Base-by-base conservation (phyloP, 2,113 vertebrate genomes). In the Addax nasomaculatus region DNA sequence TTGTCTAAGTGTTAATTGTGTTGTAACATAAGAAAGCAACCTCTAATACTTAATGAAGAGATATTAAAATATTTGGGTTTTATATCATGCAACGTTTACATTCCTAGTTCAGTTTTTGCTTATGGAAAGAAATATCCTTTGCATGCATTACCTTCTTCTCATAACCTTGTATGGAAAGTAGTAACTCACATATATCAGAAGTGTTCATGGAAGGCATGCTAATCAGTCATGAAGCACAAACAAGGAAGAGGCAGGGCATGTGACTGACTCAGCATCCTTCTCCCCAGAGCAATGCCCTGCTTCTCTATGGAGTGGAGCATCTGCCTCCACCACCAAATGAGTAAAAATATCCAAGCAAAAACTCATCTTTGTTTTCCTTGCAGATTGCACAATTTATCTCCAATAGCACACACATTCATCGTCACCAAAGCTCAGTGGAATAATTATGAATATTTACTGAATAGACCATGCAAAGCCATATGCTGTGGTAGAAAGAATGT, bases 351-450 rank as follows among this genome's bases (percentile, higher is more conserved):
- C 91, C 85, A 94, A 43, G 73, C 84, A 95, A 88, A 91, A 87
- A 21, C 16, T 62, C 95, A 55, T 91, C 30, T 43, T 13, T 97
- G 95, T 36, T 98, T 98, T 98, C 86, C 73, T 86, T 62, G n/a
- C 55, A 90, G 85, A 97, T 98, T 98, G 86, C 64, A 97, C 84
- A 91, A 23, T 95, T 98, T 97, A 95, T 96, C 88, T 98, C 92
- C 96, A 97, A 67, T 93, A 98, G 95, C 39, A 98, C 29, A 55
- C 83, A 86, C 91, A 98, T 96, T 97, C 29, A 89, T 97, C 84
- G 9, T 96, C 62, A 84, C 80, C 64, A 57, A 97, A 98, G 95
- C 91, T 98, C 92, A 84, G 64, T 91, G 92, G 85, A 47, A 47
- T 97, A 98, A 97, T 89, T 97, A 98, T 36, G 30, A 89, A 43